These are phyloP conservation scores for Clytia hemisphaerica DNA, from an alignment of 30 jellyfish, hydroid and myxozoan species.

Conservation along the genomic window DNA sequence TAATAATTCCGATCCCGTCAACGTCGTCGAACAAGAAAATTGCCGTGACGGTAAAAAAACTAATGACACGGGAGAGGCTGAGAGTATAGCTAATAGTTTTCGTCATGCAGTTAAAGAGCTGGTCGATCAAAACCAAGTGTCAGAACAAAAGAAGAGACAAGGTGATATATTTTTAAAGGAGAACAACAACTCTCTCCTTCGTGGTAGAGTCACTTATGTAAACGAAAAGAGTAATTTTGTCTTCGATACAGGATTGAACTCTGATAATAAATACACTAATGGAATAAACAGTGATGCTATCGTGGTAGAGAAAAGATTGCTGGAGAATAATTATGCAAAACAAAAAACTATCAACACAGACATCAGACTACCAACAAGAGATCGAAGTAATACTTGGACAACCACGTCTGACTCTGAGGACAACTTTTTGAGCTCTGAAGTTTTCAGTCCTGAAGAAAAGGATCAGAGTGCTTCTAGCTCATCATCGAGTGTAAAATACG, in stretches of 20 bases:
- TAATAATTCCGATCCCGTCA: too few relatives aligned
- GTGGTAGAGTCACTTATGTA: not conserved
- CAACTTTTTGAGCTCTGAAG: not conserved
- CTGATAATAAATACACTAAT: too few relatives aligned
- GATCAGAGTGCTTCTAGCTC: not conserved
- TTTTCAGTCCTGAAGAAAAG: not conserved
- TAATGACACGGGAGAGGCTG: not conserved
- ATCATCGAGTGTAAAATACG: slow-evolving; percentile 1
- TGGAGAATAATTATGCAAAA: slow-evolving; percentile 17
- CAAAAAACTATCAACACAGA: not conserved
- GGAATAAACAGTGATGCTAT: not conserved
- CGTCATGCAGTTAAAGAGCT: slow-evolving; percentile 9
- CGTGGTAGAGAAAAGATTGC: too few relatives aligned
- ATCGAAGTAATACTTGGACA: slow-evolving; percentile 28
- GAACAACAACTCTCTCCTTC: not conserved
- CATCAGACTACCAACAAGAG: slow-evolving; percentile 21
- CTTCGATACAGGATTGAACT: too few relatives aligned
- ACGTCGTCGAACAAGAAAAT: not conserved
- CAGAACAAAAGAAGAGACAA: slow-evolving; percentile 14
- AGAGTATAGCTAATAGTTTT: not conserved
- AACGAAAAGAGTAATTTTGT: too few relatives aligned
- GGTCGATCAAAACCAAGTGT: slow-evolving; percentile 5
- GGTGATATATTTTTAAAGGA: slow-evolving; percentile 9
- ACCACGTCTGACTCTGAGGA: slow-evolving; percentile 24
- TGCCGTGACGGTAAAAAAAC: not conserved